A percentile compares a stretch with the other conserved stretches of the same genome.
Evolutionary conservation across 2,888 invertebrate genomes (phyloP).

Genomic region (Cosmia trapezina): DNA sequence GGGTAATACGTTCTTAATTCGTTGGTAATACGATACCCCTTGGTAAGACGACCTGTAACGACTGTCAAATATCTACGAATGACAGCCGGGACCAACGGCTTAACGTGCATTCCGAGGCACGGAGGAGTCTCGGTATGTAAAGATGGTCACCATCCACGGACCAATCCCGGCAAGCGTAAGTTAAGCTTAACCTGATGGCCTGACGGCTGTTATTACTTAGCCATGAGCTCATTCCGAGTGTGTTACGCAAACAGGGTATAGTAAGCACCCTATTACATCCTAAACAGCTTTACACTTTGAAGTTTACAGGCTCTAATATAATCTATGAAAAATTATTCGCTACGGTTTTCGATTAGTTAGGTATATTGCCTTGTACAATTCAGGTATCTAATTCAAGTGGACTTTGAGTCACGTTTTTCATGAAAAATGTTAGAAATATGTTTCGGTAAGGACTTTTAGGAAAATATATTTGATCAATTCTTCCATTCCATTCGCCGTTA

Average conservation of each 20-base stretch:
- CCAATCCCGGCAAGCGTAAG: too few relatives aligned
- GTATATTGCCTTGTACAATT: background rate
- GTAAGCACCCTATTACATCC: background rate
- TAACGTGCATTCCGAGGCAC: too few relatives aligned
- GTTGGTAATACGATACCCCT: too few relatives aligned
- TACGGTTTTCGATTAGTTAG: background rate
- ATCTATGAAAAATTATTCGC: background rate
- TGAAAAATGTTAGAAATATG: background rate
- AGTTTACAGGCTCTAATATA: background rate
- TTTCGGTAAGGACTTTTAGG: background rate
- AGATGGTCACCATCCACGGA: too few relatives aligned
- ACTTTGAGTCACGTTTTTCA: background rate
- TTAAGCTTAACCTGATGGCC: too few relatives aligned
- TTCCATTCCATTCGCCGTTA: slow-evolving; percentile 3
- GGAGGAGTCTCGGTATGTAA: too few relatives aligned
- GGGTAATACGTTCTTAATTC: too few relatives aligned
- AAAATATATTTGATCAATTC: background rate
- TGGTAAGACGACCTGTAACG: too few relatives aligned
- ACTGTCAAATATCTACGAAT: too few relatives aligned
- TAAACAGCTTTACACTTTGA: background rate
- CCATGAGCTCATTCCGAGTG: background rate
- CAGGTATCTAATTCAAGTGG: background rate
- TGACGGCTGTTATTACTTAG: too few relatives aligned
- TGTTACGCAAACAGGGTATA: background rate
- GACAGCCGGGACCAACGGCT: too few relatives aligned